Conservation (phyloP, 2,113 vertebrate species). For the Coptodon rendalli region DNA sequence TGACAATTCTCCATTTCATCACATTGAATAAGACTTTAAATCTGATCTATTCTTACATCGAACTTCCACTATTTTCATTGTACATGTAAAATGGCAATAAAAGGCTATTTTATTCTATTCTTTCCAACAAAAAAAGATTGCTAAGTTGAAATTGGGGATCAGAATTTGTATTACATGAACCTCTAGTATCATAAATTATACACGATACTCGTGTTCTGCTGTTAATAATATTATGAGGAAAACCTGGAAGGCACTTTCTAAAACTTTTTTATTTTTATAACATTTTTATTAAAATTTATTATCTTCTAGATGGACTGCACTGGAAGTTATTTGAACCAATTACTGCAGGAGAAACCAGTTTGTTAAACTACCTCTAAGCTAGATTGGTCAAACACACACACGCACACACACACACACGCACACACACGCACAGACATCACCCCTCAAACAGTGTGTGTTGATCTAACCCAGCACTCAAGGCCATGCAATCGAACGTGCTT, state of each 20-base stretch:
- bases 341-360: background rate
- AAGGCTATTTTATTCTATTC: background rate
- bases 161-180: accelerated
- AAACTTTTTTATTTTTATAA: background rate
- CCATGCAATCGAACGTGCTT: slow-evolving; percentile 41
- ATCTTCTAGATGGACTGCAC: background rate
- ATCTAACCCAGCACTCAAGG: slow-evolving; percentile 27
- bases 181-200: background rate
- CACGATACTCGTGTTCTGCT: accelerated
- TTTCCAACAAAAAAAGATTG: background rate
- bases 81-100: background rate
- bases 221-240: background rate
- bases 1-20: background rate
- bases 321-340: background rate
- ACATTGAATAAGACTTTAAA: background rate
- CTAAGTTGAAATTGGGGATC: background rate
- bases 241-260: background rate
- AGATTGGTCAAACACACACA: background rate
- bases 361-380: background rate
- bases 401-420: background rate
- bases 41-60: background rate
- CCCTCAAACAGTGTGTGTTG: background rate
- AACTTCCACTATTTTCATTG: background rate
- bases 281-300: background rate
- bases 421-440: background rate